Percentiles rank a stretch among this genome's conserved stretches.
These are phyloP conservation scores for Pseudomugil gertrudae DNA, from an alignment of 2,797 vertebrate genomes.

Conservation along the genomic window DNA sequence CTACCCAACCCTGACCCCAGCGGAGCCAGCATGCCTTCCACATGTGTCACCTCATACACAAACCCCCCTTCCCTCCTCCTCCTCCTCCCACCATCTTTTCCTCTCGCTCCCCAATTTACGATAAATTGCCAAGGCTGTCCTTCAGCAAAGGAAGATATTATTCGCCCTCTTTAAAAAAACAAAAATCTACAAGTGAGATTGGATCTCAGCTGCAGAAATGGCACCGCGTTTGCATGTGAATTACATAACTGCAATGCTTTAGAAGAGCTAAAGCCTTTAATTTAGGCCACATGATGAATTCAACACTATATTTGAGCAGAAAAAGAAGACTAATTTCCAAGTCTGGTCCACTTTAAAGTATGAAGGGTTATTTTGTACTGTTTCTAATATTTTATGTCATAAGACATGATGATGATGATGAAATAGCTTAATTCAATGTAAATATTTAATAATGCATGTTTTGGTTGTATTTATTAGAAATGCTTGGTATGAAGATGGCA, in stretches of 20 bases:
- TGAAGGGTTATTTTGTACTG: constrained; percentile 71
- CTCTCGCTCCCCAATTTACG: constrained; percentile 55
- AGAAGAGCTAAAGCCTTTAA: constrained; percentile 85
- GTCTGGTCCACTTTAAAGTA: constrained; percentile 79
- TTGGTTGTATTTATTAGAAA: constrained; percentile 62
- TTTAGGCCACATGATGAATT: constrained; percentile 86
- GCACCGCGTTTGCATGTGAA: constrained; percentile 87
- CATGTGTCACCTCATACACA: constrained; percentile 70
- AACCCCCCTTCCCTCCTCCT: constrained; percentile 14
- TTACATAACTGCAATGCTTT: constrained; percentile 90
- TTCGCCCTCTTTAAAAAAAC: constrained; percentile 65
- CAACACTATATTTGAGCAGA: constrained; percentile 84
- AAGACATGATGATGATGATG: constrained; percentile 30
- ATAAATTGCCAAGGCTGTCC: constrained; percentile 70
- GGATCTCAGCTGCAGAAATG: constrained; percentile 78
- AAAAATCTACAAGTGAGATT: constrained; percentile 66
- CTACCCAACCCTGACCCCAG: constrained; percentile 53
- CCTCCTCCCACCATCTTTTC: constrained; percentile 22
- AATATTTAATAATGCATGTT: constrained; percentile 19
- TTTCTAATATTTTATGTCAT: constrained; percentile 65
- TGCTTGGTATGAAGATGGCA: constrained; percentile 91
- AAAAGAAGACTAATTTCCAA: constrained; percentile 86
- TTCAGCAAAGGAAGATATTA: constrained; percentile 79
- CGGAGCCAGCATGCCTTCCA: constrained; percentile 72
- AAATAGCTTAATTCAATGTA: constrained; percentile 20